Conservation (phyloP, 2,888 invertebrate genomes). For the Drosophila sordidula region DNA sequence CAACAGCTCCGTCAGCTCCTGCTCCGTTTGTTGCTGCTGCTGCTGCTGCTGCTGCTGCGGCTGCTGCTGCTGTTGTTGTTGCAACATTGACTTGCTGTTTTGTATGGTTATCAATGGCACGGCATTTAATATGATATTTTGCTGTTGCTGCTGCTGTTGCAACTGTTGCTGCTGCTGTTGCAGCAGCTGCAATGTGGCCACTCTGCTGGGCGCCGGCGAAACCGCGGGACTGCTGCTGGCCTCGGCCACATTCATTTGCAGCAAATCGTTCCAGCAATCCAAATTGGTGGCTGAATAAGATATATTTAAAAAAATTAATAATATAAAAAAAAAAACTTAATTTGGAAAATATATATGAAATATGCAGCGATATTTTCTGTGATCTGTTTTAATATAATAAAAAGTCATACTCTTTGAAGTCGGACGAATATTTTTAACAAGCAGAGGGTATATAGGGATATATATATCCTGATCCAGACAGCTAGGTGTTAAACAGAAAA, state of each 20-base stretch:
- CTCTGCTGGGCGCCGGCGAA: conserved; percentile 58
- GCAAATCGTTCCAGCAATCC: conserved; percentile 84
- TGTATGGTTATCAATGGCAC: conserved; percentile 84
- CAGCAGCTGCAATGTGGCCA: conserved; percentile 60
- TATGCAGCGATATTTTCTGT: conserved; percentile 11
- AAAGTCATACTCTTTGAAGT: no score
- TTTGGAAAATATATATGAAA: conserved; percentile 13
- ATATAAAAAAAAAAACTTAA: background rate
- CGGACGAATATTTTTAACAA: no score
- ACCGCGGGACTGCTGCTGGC: conserved; percentile 59
- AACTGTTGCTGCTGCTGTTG: conserved; percentile 67
- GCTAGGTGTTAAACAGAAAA: no score
- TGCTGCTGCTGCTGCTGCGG: conserved; percentile 36
- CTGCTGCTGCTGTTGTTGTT: conserved; percentile 61
- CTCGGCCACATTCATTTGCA: conserved; percentile 81
- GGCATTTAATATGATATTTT: conserved; percentile 81
- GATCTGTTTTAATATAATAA: no score
- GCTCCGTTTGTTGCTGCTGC: conserved; percentile 57
- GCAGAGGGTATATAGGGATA: no score
- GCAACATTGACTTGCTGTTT: conserved; percentile 77
- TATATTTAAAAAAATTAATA: background rate
- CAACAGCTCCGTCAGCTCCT: conserved; percentile 56
- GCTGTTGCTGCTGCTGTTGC: conserved; percentile 71
- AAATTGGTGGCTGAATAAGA: conserved; percentile 78
- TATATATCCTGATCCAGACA: no score